phyloP scores from a whole-genome alignment of 2,888 invertebrate genomes.

The Eupelmus urozonus region DNA sequence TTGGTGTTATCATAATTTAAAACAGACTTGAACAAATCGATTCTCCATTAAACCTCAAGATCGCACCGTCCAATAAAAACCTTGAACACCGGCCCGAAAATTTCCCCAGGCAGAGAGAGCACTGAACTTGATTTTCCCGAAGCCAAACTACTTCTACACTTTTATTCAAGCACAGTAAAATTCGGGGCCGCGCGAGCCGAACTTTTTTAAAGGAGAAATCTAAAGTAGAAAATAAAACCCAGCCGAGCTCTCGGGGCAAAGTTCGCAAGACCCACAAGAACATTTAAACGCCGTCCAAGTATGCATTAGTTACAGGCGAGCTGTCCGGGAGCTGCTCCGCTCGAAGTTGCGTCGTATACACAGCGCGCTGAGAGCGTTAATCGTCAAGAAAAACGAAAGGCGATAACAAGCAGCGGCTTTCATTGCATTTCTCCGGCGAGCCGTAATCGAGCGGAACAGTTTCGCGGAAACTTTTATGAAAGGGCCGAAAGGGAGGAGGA shows the following conservation, averaged over 20 bases:
- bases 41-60: no score
- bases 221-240: no score
- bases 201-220: no score
- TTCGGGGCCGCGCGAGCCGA: no score
- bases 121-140: no score
- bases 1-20: no score
- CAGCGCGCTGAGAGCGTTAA: not conserved
- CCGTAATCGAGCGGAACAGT: constrained; percentile 38
- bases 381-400: constrained; percentile 31
- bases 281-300: constrained; percentile 30
- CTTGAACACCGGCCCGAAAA: no score
- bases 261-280: not conserved
- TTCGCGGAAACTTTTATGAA: constrained; percentile 24
- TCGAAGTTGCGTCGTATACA: constrained; percentile 6
- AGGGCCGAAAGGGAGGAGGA: constrained; percentile 4
- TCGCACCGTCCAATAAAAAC: no score
- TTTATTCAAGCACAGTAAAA: no score
- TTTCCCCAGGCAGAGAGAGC: no score
- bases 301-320: constrained; percentile 29
- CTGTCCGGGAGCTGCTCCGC: not conserved
- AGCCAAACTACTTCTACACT: no score
- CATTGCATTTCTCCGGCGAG: constrained; percentile 34
- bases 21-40: no score
- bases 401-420: constrained; percentile 43
- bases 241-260: not conserved